Evolutionary conservation across 2,113 vertebrate genomes (phyloP).

Genomic region (Corynorhinus townsendii): DNA sequence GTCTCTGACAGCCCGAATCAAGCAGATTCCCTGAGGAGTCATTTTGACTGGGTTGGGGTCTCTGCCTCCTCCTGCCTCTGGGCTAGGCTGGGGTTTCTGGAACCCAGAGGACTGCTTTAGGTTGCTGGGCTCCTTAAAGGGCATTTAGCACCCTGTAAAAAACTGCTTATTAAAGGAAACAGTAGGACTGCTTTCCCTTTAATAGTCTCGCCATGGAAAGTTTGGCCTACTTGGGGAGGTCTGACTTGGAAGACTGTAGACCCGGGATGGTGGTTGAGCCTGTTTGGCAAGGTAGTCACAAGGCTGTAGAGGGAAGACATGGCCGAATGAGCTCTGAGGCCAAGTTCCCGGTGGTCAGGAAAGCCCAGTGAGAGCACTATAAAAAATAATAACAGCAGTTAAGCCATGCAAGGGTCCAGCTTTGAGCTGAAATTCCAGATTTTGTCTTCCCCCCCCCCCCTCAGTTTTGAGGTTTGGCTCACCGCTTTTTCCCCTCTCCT

Average conservation of each 20-base stretch:
- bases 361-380: conserved; percentile 22
- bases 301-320: neutral
- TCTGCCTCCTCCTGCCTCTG: neutral
- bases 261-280: neutral
- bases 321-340: neutral
- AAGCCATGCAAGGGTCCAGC: conserved; percentile 7
- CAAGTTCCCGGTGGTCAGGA: conserved; percentile 10
- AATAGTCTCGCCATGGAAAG: conserved; percentile 34
- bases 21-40: neutral
- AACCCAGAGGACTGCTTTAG: conserved; percentile 6
- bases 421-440: conserved; percentile 49
- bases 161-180: conserved; percentile 42
- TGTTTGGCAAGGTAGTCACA: neutral
- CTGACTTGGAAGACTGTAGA: neutral
- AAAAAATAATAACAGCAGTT: conserved; percentile 51
- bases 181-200: conserved; percentile 38
- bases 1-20: neutral
- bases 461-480: conserved; percentile 60
- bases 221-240: neutral
- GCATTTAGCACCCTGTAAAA: conserved; percentile 53
- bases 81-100: conserved; percentile 21
- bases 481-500: neutral
- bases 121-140: conserved; percentile 28
- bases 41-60: neutral
- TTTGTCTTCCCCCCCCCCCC: neutral